Percentiles rank a stretch among this genome's conserved stretches.
Conservation (phyloP, 1,140 invertebrate species). For the Zaprionus africanus region DNA sequence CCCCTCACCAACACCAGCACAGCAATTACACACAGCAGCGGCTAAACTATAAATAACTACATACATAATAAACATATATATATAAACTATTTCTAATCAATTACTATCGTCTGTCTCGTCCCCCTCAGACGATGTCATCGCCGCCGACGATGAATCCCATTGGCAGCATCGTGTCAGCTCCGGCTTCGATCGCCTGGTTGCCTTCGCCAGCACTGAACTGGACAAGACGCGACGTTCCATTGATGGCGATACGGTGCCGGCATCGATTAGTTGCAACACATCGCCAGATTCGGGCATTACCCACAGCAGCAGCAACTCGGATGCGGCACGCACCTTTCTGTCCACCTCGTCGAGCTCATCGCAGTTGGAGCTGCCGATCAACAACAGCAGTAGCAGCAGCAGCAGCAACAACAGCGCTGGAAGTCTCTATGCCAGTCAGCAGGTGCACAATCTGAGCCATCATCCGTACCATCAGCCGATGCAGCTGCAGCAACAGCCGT, state of each 20-base stretch:
- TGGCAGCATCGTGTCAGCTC: conserved; percentile 93
- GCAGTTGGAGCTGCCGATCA: conserved; percentile 75
- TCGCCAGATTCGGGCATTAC: conserved; percentile 90
- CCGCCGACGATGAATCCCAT: conserved; percentile 87
- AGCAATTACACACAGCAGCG: conserved; percentile 19
- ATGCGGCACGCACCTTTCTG: conserved; percentile 85
- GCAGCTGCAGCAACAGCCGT: conserved; percentile 5
- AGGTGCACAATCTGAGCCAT: conserved; percentile 56
- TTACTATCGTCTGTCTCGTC: conserved; percentile 1
- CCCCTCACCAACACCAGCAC: conserved; percentile 19
- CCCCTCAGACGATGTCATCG: conserved; percentile 81
- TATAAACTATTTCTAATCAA: neutral
- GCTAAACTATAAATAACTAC: conserved; percentile 3
- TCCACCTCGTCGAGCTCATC: conserved; percentile 85
- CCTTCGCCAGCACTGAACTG: conserved; percentile 93
- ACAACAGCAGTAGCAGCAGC: conserved; percentile 63
- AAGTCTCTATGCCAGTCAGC: conserved; percentile 48
- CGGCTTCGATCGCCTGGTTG: conserved; percentile 92
- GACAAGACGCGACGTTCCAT: conserved; percentile 91
- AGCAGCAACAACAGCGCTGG: conserved; percentile 34
- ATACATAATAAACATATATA: neutral
- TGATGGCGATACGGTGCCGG: conserved; percentile 86
- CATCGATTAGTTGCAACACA: conserved; percentile 87
- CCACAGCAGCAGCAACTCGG: conserved; percentile 86
- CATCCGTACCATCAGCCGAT: conserved; percentile 32